A percentile compares a stretch with the other conserved stretches of the same genome.
These are phyloP conservation scores for Vidua chalybeata DNA, from an alignment of 2,113 vertebrate genomes.

Conservation along the genomic window DNA sequence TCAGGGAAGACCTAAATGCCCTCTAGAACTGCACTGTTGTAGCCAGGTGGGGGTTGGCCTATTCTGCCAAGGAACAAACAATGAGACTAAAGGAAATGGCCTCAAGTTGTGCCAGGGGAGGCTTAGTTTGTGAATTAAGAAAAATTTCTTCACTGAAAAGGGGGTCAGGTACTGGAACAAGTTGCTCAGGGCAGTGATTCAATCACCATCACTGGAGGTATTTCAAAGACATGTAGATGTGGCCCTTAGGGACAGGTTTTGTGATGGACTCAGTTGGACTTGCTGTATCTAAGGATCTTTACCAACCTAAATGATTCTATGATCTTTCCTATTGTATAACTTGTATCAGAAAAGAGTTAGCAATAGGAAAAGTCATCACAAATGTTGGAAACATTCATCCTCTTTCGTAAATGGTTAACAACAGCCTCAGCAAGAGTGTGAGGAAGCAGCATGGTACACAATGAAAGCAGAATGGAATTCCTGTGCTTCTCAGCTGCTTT, in stretches of 20 bases:
- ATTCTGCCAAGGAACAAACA: background rate
- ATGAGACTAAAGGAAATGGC: background rate
- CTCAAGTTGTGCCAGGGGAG: background rate
- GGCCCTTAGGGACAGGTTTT: background rate
- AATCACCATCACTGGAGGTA: background rate
- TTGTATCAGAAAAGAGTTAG: background rate
- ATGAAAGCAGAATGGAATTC: background rate
- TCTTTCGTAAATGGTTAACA: background rate
- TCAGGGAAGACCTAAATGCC: background rate
- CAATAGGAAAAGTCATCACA: background rate
- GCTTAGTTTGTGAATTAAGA: background rate
- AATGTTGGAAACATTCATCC: background rate
- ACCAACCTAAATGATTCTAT: background rate
- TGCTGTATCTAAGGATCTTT: background rate
- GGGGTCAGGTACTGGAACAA: background rate
- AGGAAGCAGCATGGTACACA: background rate
- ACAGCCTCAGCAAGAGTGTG: background rate
- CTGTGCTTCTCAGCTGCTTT: background rate
- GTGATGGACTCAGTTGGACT: background rate
- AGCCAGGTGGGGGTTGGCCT: rapidly evolving
- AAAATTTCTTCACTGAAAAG: background rate
- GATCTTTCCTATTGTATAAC: background rate
- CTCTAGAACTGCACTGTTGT: background rate
- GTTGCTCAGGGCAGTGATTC: background rate
- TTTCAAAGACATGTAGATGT: background rate